Percentiles rank a stretch among this genome's conserved stretches.
Conservation (phyloP, 2,888 invertebrate species). For the Pandemis cinnamomeana region DNA sequence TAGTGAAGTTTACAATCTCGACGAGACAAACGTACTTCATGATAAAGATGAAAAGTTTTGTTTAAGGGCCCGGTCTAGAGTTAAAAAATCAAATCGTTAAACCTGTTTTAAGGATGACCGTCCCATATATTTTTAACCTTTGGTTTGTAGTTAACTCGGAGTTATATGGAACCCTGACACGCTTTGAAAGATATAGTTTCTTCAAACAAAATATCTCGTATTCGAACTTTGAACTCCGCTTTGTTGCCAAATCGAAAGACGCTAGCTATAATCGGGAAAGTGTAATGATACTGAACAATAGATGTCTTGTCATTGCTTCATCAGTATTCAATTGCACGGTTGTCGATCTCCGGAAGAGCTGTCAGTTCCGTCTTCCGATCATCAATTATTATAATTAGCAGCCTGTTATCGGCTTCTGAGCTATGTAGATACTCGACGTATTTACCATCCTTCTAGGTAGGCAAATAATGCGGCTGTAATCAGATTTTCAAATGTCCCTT, state of each 20-base stretch:
- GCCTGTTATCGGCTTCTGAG: conserved; percentile 17
- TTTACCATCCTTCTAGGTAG: neutral
- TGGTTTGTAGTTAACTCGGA: too few relatives aligned
- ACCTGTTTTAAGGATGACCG: too few relatives aligned
- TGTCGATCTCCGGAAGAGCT: conserved; percentile 30
- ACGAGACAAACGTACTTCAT: conserved; percentile 24
- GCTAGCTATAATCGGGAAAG: neutral
- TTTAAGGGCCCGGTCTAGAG: neutral
- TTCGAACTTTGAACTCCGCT: conserved; percentile 10
- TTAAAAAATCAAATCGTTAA: too few relatives aligned
- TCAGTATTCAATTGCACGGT: conserved; percentile 24
- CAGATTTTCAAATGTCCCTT: too few relatives aligned
- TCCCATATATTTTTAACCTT: too few relatives aligned
- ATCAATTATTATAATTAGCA: conserved; percentile 40
- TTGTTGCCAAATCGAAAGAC: neutral
- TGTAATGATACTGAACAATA: conserved; percentile 12
- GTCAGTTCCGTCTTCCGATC: conserved; percentile 36
- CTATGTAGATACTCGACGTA: neutral
- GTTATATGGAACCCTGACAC: too few relatives aligned
- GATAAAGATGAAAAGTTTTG: conserved; percentile 28
- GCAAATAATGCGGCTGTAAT: neutral
- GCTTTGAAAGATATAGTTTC: conserved; percentile 25
- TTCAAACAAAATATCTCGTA: conserved; percentile 24
- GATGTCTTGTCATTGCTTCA: conserved; percentile 13
- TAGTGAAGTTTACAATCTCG: conserved; percentile 6